These are phyloP conservation scores for Belgica antarctica DNA, from an alignment of 2,888 invertebrate genomes.

Conservation along the genomic window DNA sequence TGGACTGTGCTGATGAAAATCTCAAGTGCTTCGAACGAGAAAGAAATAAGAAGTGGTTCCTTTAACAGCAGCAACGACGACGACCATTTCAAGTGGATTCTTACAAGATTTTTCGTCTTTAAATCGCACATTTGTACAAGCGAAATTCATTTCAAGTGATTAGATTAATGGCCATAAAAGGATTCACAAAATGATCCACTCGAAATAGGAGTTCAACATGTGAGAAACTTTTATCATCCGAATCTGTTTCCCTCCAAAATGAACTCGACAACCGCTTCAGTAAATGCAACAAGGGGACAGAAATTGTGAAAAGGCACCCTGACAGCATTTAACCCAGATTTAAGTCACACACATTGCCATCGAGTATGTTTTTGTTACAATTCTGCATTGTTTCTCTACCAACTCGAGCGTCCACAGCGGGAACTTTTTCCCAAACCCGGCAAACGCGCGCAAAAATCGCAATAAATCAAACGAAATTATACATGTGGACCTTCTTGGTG, in stretches of 20 bases:
- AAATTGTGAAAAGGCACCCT: constrained; percentile 22
- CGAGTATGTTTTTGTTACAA: constrained; percentile 18
- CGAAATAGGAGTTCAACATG: constrained; percentile 2
- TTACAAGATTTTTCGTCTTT: constrained; percentile 18
- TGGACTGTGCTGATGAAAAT: constrained; percentile 26
- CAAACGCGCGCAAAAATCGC: constrained; percentile 15
- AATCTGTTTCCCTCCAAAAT: constrained; percentile 12
- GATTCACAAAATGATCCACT: constrained; percentile 26
- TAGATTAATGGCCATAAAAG: constrained; percentile 36
- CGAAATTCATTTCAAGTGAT: constrained; percentile 25
- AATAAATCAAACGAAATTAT: constrained; percentile 36
- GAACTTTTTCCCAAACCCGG: constrained; percentile 27
- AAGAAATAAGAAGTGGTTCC: constrained; percentile 8
- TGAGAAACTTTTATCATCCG: too few relatives aligned
- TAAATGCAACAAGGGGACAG: constrained; percentile 22
- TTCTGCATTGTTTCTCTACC: background rate
- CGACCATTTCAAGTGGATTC: constrained; percentile 16
- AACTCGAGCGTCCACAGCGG: constrained; percentile 18
- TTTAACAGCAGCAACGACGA: background rate
- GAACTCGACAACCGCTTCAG: background rate
- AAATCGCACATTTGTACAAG: constrained; percentile 13
- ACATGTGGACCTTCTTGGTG: constrained; percentile 2
- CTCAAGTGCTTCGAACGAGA: constrained; percentile 27
- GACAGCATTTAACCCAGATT: constrained; percentile 39
- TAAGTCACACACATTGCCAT: background rate